A percentile compares a stretch with the other conserved stretches of the same genome.
phyloP scores from a whole-genome alignment of 2,888 invertebrate genomes.

The Monochamus alternatus region DNA sequence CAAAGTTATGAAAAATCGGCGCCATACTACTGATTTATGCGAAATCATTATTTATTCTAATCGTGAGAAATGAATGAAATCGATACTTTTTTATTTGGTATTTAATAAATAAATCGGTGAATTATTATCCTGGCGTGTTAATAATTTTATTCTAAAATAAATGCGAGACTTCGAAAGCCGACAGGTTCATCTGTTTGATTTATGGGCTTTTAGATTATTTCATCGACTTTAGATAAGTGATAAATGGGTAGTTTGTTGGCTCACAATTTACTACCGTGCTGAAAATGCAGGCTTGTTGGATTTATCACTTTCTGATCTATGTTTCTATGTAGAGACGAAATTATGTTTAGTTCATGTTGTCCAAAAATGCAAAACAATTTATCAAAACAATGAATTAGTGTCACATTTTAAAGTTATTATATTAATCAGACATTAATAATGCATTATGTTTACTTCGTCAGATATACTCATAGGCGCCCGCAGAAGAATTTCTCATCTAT shows the following conservation, averaged over 20 bases:
- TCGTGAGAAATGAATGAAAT: neutral
- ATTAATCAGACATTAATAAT: no score
- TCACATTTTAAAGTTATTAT: no score
- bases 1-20: neutral
- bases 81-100: neutral
- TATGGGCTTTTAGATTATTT: slow-evolving; percentile 6
- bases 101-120: neutral
- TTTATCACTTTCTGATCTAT: neutral
- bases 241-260: neutral
- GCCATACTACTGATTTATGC: neutral
- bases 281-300: neutral
- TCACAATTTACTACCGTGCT: neutral
- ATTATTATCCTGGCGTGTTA: neutral
- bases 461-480: no score
- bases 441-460: no score
- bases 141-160: slow-evolving; percentile 7
- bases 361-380: no score
- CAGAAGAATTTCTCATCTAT: no score
- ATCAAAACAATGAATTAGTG: no score
- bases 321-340: neutral
- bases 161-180: neutral
- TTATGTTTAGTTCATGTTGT: no score
- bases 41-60: neutral
- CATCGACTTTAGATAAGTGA: slow-evolving; percentile 1
- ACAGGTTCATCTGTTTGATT: neutral